phyloP scores from a whole-genome alignment of 2,113 vertebrate genomes.

The Tonatia bakeri region DNA sequence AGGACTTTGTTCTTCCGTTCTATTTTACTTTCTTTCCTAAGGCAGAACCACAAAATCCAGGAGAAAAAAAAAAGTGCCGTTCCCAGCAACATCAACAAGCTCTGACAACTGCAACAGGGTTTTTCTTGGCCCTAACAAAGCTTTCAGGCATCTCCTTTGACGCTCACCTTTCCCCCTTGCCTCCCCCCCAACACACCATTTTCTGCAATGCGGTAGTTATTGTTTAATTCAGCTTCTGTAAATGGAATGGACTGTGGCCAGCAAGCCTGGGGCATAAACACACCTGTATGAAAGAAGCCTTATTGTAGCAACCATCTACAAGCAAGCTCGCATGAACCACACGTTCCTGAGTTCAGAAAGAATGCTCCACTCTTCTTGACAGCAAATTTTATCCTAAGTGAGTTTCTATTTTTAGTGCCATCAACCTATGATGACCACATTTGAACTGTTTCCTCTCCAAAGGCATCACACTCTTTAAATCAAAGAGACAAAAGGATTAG shows the following conservation, averaged over 20 bases:
- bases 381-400: slow-evolving; percentile 86
- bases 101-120: slow-evolving; percentile 97
- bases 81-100: slow-evolving; percentile 97
- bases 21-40: slow-evolving; percentile 98
- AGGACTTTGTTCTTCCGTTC: slow-evolving; percentile 98
- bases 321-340: slow-evolving; percentile 88
- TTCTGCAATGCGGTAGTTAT: slow-evolving; percentile 97
- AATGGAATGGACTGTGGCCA: slow-evolving; percentile 98
- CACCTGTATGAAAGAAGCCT: slow-evolving; percentile 98
- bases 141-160: slow-evolving; percentile 97
- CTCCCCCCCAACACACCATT: slow-evolving; percentile 65
- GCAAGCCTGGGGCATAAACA: slow-evolving; percentile 98
- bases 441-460: slow-evolving; percentile 78
- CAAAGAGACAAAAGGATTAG: slow-evolving; percentile 72
- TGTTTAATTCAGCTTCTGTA: slow-evolving; percentile 98
- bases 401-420: slow-evolving; percentile 82
- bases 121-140: slow-evolving; percentile 96
- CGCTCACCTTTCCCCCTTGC: slow-evolving; percentile 83
- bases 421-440: slow-evolving; percentile 80
- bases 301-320: slow-evolving; percentile 91
- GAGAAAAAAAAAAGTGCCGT: slow-evolving; percentile 84
- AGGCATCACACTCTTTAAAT: slow-evolving; percentile 80
- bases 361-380: slow-evolving; percentile 82
- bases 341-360: slow-evolving; percentile 83
- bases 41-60: slow-evolving; percentile 94